Conservation (phyloP, 2,888 invertebrate species). For the Agriopis leucophaearia region DNA sequence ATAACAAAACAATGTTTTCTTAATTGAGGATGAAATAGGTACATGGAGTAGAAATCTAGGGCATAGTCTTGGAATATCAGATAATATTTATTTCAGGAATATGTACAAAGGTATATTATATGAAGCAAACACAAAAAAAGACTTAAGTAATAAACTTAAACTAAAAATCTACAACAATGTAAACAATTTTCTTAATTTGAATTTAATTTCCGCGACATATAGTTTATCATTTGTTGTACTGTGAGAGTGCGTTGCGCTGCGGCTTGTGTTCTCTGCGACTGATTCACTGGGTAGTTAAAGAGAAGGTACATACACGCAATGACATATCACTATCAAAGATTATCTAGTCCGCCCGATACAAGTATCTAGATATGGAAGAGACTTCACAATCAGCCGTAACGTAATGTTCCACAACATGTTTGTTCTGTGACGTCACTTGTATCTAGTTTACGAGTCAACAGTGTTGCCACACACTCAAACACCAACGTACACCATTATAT, state of each 20-base stretch:
- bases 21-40: too few relatives aligned
- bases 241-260: not conserved
- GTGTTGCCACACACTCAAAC: constrained; percentile 37
- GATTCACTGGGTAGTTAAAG: too few relatives aligned
- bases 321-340: constrained; percentile 58
- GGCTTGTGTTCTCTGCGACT: not conserved
- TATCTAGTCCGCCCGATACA: constrained; percentile 66
- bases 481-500: not conserved
- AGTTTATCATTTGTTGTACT: not conserved
- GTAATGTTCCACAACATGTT: constrained; percentile 53
- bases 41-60: too few relatives aligned
- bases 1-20: too few relatives aligned
- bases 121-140: too few relatives aligned
- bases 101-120: too few relatives aligned
- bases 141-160: too few relatives aligned
- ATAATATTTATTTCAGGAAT: too few relatives aligned
- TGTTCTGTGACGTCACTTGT: constrained; percentile 54
- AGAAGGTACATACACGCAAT: constrained; percentile 30
- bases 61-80: too few relatives aligned
- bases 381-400: constrained; percentile 48
- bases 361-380: constrained; percentile 51
- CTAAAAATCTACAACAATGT: too few relatives aligned
- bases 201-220: not conserved
- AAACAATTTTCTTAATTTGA: not conserved
- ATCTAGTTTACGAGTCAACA: constrained; percentile 10